phyloP scores from a whole-genome alignment of 2,113 vertebrate genomes.

The Sinocyclocheilus anshuiensis region DNA sequence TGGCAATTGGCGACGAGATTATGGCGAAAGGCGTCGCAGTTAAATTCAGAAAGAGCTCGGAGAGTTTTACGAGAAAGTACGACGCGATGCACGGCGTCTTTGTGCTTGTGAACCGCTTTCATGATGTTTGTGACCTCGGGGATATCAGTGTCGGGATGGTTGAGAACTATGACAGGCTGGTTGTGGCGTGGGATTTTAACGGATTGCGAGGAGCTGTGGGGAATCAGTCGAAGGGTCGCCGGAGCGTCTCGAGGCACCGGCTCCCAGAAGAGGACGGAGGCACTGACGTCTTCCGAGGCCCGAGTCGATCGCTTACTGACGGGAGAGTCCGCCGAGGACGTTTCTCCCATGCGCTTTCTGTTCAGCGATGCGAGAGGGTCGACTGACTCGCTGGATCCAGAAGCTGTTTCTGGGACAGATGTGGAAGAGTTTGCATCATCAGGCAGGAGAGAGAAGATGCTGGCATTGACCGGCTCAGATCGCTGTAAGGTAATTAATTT shows the following conservation, averaged over 20 bases:
- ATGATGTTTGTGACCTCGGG: slow-evolving; percentile 92
- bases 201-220: slow-evolving; percentile 83
- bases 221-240: slow-evolving; percentile 85
- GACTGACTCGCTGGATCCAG: not conserved
- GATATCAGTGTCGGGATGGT: slow-evolving; percentile 92
- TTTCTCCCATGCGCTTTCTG: slow-evolving; percentile 70
- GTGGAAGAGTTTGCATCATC: not conserved
- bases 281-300: too few species aligned
- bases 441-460: not conserved
- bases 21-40: slow-evolving; percentile 51
- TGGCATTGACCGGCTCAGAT: not conserved
- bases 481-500: not conserved
- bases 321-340: slow-evolving; percentile 67
- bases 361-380: slow-evolving; percentile 59
- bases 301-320: slow-evolving; percentile 63
- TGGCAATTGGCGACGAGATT: slow-evolving; percentile 59
- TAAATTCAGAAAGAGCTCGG: slow-evolving; percentile 77
- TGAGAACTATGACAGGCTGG: slow-evolving; percentile 95
- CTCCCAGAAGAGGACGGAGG: slow-evolving; percentile 60
- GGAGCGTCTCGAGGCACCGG: slow-evolving; percentile 78
- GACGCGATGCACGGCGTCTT: slow-evolving; percentile 86
- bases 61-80: slow-evolving; percentile 86
- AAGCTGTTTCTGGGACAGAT: not conserved
- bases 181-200: slow-evolving; percentile 85
- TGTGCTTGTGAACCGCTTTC: slow-evolving; percentile 88